Base-by-base conservation (phyloP, 2,797 vertebrate genomes). In the Hydrophis major region DNA sequence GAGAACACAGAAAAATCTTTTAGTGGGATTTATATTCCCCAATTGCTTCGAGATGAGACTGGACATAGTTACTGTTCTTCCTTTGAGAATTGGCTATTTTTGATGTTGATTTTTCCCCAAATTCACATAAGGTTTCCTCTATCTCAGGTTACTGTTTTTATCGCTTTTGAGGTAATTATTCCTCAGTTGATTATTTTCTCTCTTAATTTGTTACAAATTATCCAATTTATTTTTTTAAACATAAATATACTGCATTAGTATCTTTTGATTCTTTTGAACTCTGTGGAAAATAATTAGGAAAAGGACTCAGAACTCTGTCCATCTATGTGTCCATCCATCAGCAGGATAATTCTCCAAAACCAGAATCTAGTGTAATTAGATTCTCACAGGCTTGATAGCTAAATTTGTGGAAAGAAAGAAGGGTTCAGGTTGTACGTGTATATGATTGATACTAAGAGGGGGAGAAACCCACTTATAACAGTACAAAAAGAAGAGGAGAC, bases 1-100 rank as follows among this genome's bases (percentile, higher is more conserved):
- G 25, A 90, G 91, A 94, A 96, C 86, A 92, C 47, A 88, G 91
- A 89, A 96, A 93, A 94, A 94, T 47, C 88, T 94, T 92, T 93
- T 87, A 93, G 28, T 91, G 92, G 50, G 16, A 93, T 94, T 93
- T 55, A 1, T 50, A 12, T 3, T 93, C 22, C 60, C 88, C 91
- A 56, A 22, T 56, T 95, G 47, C 88, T 96, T 93, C 93, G 37
- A 94, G 10, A 91, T 88, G 53, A 74, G 63, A 63, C 37, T 87
- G 1, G 18, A 60, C 91, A 90, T 89, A 63, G 6, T 88, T 95
- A 92, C 56, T 86, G 61, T 86, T 55, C 6, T 93, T 95, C 94
- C 55, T 42, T 74, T 57, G 93, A 28, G 90, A 90, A 32, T 4
- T n/a, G 32, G 7, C 55, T 91, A 50, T 4, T 3, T 93, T 93